Evolutionary conservation across 2,113 vertebrate genomes (phyloP), one percentile per base, ranked within the genome.

Genomic region (Crotalus helleri): DNA sequence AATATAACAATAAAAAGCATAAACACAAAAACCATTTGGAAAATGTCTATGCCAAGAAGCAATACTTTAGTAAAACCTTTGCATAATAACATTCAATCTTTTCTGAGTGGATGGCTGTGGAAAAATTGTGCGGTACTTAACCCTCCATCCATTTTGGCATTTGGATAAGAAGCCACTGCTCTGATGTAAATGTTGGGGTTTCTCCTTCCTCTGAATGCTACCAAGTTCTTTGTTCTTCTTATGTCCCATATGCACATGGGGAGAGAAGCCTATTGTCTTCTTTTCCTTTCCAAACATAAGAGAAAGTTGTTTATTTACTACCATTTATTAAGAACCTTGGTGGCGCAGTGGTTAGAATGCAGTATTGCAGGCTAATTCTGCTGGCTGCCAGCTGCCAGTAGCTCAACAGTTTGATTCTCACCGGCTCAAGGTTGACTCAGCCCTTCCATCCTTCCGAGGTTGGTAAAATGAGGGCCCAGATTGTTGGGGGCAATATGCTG

Each of bases 1-100:
- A 90, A 86, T 53, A 57, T 59, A 53, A 90, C 88, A 90, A 93
- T 93, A 49, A 93, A 93, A 90, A 69, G 55, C 69, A 90, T 39
- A 46, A 59, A 51, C 44, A 51, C 15, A 24, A 39, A 81, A 90
- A 90, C 44, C 89, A 54, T 29, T 93, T 93, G 88, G 92, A 92
- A 93, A 85, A 86, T 33, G 15, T 61, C 17, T 24, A 5, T 93
- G 0, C 0, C 90, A 93, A 87, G 93, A 93, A 88, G 93, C 85
- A 86, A 94, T 96, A 95, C 95, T 97, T 96, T 95, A 95, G 96
- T 95, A 95, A 95, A 91, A 81, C 9, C 94, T 92, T 96, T 93
- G 94, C 90, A 94, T 97, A 96, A 96, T 86, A 91, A 94, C 92
- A 96, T 94, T 96, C 92, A 89, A 93, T 93, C 95, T 94, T 94